A percentile compares a stretch with the other conserved stretches of the same genome.
Evolutionary conservation across 2,797 vertebrate species (phyloP).

Genomic region (Phataginus tricuspis): DNA sequence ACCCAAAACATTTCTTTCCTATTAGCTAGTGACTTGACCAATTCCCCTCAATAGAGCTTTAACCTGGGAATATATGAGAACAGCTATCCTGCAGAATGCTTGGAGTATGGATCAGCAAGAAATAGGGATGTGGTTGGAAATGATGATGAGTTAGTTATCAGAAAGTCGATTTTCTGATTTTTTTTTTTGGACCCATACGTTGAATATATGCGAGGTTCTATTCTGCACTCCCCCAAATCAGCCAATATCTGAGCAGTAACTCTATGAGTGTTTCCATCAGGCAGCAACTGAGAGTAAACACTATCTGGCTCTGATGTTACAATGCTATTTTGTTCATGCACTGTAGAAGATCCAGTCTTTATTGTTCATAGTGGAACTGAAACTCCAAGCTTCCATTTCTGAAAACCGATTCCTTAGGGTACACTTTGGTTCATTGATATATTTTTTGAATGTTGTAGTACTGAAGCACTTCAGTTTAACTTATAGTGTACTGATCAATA

Average conservation of each 20-base stretch:
- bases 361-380: not conserved
- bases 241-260: not conserved
- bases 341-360: not conserved
- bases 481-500: not conserved
- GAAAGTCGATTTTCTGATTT: constrained; percentile 14
- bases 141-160: not conserved
- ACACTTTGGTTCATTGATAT: not conserved
- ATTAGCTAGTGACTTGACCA: not conserved
- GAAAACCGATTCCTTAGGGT: not conserved
- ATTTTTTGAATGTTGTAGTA: not conserved
- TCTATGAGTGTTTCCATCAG: not conserved
- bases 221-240: not conserved
- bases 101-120: not conserved
- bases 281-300: not conserved
- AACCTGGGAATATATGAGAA: not conserved
- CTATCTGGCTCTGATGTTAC: not conserved
- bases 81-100: not conserved
- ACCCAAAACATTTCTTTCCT: not conserved
- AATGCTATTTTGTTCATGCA: not conserved
- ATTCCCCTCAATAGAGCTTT: not conserved
- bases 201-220: not conserved
- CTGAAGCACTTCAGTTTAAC: not conserved
- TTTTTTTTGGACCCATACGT: not conserved
- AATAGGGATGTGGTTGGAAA: not conserved
- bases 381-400: not conserved